Evolutionary conservation across 2,113 vertebrate genomes (phyloP).

Genomic region (Rhizomys pruinosus): DNA sequence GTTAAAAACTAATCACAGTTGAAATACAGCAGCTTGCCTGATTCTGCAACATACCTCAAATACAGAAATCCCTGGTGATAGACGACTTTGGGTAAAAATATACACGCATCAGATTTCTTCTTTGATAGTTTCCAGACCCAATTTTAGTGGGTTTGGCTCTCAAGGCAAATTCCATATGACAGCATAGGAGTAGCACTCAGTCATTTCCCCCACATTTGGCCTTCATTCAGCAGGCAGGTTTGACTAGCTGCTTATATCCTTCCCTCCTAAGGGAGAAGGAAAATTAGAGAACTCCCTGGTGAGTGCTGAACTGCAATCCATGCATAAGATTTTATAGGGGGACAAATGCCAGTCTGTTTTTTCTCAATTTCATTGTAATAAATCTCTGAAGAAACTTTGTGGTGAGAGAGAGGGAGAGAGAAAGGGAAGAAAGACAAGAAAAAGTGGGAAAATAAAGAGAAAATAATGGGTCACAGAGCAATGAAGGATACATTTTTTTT

Average conservation of each 20-base stretch:
- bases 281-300: conserved; percentile 57
- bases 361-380: conserved; percentile 65
- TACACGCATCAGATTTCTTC: conserved; percentile 77
- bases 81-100: conserved; percentile 76
- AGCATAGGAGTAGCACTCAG: conserved; percentile 68
- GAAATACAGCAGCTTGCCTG: conserved; percentile 78
- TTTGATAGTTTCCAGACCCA: conserved; percentile 78
- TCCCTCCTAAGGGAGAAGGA: conserved; percentile 53
- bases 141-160: conserved; percentile 71
- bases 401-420: background rate
- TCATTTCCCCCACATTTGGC: conserved; percentile 74
- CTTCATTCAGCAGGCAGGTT: conserved; percentile 69
- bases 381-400: conserved; percentile 52
- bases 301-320: conserved; percentile 50
- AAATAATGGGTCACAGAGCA: background rate
- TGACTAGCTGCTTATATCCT: conserved; percentile 65
- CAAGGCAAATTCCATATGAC: conserved; percentile 66
- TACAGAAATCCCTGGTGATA: conserved; percentile 77
- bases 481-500: background rate
- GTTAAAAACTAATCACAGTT: conserved; percentile 73
- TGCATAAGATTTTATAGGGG: conserved; percentile 33
- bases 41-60: conserved; percentile 72
- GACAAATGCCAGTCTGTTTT: conserved; percentile 60
- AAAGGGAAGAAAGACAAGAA: background rate
- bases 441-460: background rate